Evolutionary conservation across 2,888 invertebrate genomes (phyloP).

Genomic region (Aphodius sticticus): DNA sequence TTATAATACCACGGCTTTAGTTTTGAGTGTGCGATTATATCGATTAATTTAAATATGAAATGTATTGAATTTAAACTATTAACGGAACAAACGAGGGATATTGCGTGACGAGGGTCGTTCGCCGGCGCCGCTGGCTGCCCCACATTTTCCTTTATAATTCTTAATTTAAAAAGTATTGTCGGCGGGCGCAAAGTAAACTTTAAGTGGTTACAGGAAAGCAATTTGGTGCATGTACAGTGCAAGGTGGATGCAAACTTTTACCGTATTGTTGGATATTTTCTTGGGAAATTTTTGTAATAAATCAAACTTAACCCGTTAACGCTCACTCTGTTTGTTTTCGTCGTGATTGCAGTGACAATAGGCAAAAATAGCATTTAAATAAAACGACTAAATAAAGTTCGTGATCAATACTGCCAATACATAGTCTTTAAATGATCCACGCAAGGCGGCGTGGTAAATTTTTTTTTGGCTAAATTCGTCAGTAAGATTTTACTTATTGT

Average conservation of each 20-base stretch:
- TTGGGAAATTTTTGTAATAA: background rate
- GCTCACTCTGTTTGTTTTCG: background rate
- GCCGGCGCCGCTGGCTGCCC: background rate
- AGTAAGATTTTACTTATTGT: too few species aligned
- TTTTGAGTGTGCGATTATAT: background rate
- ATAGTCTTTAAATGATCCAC: too few species aligned
- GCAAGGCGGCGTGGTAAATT: too few species aligned
- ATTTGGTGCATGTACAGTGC: background rate
- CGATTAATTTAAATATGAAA: background rate
- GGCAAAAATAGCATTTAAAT: too few species aligned
- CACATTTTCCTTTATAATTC: background rate
- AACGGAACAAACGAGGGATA: background rate
- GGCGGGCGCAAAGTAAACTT: background rate
- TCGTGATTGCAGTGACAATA: background rate
- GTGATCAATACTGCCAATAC: too few species aligned
- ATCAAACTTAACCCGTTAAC: background rate
- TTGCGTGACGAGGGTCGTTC: background rate
- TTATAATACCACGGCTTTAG: background rate
- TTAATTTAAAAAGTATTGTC: constrained; percentile 4
- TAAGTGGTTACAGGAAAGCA: background rate
- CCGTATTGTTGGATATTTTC: background rate
- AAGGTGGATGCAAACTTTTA: background rate
- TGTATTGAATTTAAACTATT: background rate
- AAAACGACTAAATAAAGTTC: too few species aligned
- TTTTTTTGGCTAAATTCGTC: too few species aligned